Conservation (phyloP, 2,797 vertebrate genomes). For the Artibeus jamaicensis region DNA sequence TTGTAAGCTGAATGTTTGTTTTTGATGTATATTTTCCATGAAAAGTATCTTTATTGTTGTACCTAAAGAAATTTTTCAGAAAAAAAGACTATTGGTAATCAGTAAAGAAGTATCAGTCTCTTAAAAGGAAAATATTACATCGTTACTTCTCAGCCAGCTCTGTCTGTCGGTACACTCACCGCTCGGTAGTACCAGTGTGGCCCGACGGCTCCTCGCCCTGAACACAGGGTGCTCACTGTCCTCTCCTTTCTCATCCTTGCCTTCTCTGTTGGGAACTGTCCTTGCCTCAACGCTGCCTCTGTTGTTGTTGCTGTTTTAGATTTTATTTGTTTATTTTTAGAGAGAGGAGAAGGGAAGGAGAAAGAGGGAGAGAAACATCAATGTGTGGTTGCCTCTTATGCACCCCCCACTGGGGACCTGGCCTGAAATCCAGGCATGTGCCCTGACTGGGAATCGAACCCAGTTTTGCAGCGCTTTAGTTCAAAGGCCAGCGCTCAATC, state of each 20-base stretch:
- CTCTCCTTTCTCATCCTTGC: background rate
- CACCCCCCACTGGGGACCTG: no score
- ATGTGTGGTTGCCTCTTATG: no score
- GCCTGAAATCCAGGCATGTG: no score
- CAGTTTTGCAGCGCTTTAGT: no score
- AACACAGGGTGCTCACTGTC: background rate
- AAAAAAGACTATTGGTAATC: background rate
- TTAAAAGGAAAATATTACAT: background rate
- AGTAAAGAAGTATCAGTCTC: background rate
- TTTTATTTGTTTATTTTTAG: no score
- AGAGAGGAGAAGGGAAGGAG: no score
- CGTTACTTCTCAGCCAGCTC: background rate
- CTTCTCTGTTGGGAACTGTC: background rate
- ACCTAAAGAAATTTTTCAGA: background rate
- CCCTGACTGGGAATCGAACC: no score
- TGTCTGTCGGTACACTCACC: background rate
- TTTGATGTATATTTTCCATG: background rate
- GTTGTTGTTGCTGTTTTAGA: no score
- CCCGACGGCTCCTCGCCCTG: background rate
- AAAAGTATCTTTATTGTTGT: conserved; percentile 17
- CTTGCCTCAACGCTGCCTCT: background rate
- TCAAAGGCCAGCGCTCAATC: no score
- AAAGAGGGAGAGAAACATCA: no score
- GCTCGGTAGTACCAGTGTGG: fast-evolving
- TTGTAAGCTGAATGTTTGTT: background rate